Base-by-base conservation (phyloP, 2,797 vertebrate species). In the Ctenopoma multispine region DNA sequence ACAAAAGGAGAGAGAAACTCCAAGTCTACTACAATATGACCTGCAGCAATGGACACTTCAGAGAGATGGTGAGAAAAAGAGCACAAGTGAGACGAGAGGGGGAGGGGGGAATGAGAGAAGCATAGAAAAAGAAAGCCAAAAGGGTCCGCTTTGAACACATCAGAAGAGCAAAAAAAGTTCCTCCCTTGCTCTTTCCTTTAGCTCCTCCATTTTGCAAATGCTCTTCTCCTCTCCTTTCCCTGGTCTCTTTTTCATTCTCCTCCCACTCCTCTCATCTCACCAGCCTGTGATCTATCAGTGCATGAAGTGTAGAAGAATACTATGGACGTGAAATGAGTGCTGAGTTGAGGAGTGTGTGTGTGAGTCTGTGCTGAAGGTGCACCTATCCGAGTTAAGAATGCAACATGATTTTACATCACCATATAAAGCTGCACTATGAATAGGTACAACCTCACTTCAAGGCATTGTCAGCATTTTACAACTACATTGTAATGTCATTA, bases 71-170 rank as follows among this genome's bases (percentile, higher is more conserved):
- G 60, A 70, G 62, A 60, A 72, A 75, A 55, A 44, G 64, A 69
- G 70, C 14, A 24, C 1, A 0, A 53, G 70, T 43, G 57, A 56
- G 67, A 79, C 1, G 54, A 43, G 58, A 40, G 49, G 21, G 21
- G 40, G 24, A 59, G 58, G 63, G 15, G 66, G 69, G 75, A 55
- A 60, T 46, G 40, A 63, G 62, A 63, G 69, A 72, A 40, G 59
- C 68, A 79, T 62, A 72, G 75, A 79, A 69, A 84, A 82, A 80
- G 75, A 79, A 86, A 87, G 82, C 74, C 69, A 74, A 67, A 73
- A 89, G 86, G 84, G 63, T 82, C 75, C 70, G 62, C 88, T 91
- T 90, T 92, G 90, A 90, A 90, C 81, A 84, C 65, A 79, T 84
- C 74, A 77, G 61, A 78, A 31, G 48, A 69, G 67, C 21, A 24